These are phyloP conservation scores for Corella eumyota DNA, from an alignment of 23 tunicate species.

Conservation along the genomic window DNA sequence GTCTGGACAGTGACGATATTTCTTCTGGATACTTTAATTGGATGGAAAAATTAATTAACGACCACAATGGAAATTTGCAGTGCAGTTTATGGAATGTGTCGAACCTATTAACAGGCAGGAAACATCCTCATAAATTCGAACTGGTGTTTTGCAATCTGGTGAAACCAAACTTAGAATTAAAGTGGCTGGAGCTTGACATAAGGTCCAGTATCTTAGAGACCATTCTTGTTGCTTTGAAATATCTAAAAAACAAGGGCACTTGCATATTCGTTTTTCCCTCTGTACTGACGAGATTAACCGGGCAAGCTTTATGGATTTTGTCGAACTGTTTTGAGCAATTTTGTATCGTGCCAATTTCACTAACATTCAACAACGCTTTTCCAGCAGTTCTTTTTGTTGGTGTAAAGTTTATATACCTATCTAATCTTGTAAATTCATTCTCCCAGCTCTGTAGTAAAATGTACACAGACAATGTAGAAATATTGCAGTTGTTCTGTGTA, in stretches of 20 bases:
- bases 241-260: too few relatives aligned
- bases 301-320: conserved; percentile 27
- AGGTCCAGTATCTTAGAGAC: not conserved
- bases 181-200: conserved; percentile 25
- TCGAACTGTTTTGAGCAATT: conserved; percentile 19
- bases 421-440: too few relatives aligned
- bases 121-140: not conserved
- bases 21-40: conserved; percentile 2
- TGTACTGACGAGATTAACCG: conserved; percentile 15
- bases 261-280: conserved; percentile 9
- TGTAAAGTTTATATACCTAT: not conserved
- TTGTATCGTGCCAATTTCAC: conserved; percentile 2
- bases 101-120: too few relatives aligned
- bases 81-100: not conserved
- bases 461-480: too few relatives aligned
- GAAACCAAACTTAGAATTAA: not conserved
- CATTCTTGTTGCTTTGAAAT: too few relatives aligned
- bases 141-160: not conserved
- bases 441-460: too few relatives aligned
- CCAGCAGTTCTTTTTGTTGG: conserved; percentile 30
- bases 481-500: too few relatives aligned
- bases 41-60: conserved; percentile 4
- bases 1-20: not conserved
- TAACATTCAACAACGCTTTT: not conserved
- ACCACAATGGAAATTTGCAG: not conserved